phyloP scores from a whole-genome alignment of 2,113 vertebrate species.

The Myotis brandtii region DNA sequence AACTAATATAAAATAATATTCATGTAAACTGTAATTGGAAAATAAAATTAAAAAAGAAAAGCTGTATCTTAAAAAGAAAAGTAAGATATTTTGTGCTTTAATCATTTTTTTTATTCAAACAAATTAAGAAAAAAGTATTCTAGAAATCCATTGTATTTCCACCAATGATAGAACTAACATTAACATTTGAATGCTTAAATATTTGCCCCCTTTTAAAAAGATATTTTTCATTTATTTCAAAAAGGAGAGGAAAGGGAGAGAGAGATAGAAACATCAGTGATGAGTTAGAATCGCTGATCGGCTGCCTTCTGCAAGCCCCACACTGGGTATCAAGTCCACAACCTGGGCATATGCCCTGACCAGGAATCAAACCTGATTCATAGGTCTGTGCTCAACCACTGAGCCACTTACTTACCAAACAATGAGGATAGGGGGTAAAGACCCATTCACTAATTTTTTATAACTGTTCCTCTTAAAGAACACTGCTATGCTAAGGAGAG shows the following conservation, averaged over 20 bases:
- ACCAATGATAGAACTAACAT: not conserved
- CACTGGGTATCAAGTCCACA: too few relatives aligned
- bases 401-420: not conserved
- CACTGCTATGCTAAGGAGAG: not conserved
- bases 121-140: not conserved
- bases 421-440: not conserved
- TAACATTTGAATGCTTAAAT: not conserved
- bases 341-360: too few relatives aligned
- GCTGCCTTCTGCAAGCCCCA: too few relatives aligned
- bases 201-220: not conserved
- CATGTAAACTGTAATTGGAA: not conserved
- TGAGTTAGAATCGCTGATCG: too few relatives aligned
- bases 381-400: too few relatives aligned
- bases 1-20: not conserved
- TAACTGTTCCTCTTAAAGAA: not conserved
- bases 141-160: not conserved
- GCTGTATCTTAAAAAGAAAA: not conserved
- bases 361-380: too few relatives aligned
- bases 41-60: not conserved
- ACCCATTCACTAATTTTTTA: not conserved
- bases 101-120: constrained; percentile 27
- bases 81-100: not conserved
- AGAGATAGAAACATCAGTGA: too few relatives aligned
- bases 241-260: too few relatives aligned
- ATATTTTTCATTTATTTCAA: too few relatives aligned